Conservation (phyloP, 2,113 vertebrate genomes). For the Rhizomys pruinosus region DNA sequence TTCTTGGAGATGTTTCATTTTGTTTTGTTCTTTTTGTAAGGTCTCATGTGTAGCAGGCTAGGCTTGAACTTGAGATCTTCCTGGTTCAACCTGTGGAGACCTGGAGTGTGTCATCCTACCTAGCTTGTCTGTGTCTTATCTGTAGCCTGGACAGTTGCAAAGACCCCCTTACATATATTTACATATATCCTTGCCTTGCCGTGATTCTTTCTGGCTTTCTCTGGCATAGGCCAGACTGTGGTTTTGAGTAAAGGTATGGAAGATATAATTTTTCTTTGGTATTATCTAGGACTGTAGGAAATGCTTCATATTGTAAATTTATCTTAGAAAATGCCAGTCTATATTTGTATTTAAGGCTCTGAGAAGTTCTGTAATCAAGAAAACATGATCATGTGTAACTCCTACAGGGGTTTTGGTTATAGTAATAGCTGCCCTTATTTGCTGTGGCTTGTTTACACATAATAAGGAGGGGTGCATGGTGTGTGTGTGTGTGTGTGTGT, state of each 20-base stretch:
- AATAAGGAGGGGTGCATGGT: no score
- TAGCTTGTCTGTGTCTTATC: background rate
- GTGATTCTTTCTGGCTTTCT: background rate
- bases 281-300: slow-evolving; percentile 20
- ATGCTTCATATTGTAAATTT: background rate
- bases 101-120: background rate
- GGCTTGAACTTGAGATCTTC: background rate
- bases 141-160: background rate
- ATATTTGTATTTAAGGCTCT: background rate
- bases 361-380: background rate
- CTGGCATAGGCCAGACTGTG: background rate
- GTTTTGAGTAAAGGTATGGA: slow-evolving; percentile 35
- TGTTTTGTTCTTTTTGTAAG: background rate
- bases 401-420: background rate
- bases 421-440: background rate
- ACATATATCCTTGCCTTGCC: background rate
- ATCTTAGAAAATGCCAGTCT: background rate
- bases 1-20: background rate
- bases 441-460: background rate
- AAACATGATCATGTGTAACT: background rate
- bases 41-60: background rate
- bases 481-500: no score
- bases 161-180: background rate
- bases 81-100: background rate
- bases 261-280: slow-evolving; percentile 38